phyloP scores from a whole-genome alignment of 1,140 invertebrate genomes.

The Drosophila burlai region DNA sequence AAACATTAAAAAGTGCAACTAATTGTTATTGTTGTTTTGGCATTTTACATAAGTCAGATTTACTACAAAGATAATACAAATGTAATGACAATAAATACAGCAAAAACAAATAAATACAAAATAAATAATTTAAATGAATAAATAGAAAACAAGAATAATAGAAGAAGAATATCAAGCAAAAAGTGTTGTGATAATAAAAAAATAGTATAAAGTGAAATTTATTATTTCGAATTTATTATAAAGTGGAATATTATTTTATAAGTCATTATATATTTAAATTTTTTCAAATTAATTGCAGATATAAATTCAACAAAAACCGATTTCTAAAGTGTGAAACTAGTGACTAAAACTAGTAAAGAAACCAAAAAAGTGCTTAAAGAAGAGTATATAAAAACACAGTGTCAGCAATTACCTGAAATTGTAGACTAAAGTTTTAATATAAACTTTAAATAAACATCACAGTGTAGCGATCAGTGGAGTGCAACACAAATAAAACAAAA shows the following conservation, averaged over 20 bases:
- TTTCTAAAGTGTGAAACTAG: neutral
- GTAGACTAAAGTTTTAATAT: neutral
- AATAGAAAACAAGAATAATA: neutral
- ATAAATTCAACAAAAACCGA: neutral
- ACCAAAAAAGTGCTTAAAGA: constrained; percentile 26
- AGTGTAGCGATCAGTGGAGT: neutral
- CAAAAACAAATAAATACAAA: neutral
- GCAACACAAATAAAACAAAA: neutral
- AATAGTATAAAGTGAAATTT: neutral
- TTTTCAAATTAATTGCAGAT: constrained; percentile 19
- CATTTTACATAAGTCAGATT: constrained; percentile 60
- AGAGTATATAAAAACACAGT: neutral
- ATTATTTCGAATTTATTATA: neutral
- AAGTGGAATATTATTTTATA: neutral
- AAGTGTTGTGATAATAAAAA: neutral
- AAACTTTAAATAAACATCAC: neutral
- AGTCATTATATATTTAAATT: neutral
- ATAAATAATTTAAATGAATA: neutral
- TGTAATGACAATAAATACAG: neutral
- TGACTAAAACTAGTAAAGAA: constrained; percentile 12
- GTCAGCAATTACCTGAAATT: neutral
- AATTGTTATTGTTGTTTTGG: constrained; percentile 37
- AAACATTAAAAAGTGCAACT: constrained; percentile 46
- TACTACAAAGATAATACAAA: constrained; percentile 14
- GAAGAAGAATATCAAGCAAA: neutral